Evolutionary conservation across 2,888 invertebrate genomes (phyloP).

Genomic region (Silvanus unidentatus): DNA sequence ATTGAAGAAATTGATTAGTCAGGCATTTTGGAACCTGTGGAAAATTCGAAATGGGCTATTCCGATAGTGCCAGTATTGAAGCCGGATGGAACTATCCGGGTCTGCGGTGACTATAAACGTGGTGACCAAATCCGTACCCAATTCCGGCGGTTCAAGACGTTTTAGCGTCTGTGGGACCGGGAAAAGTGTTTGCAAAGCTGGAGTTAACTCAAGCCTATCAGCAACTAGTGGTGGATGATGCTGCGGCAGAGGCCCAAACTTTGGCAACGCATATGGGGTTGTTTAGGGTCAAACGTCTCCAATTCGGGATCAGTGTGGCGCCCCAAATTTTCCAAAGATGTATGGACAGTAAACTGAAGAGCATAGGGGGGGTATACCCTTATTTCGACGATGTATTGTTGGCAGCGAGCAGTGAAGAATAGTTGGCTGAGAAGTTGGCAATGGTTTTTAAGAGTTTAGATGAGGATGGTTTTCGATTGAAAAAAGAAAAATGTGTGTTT

Average conservation of each 20-base stretch:
- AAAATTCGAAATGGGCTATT: slow-evolving; percentile 26
- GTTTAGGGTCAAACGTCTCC: slow-evolving; percentile 26
- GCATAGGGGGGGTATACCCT: slow-evolving; percentile 8
- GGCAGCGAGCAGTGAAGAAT: neutral
- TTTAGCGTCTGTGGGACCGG: slow-evolving; percentile 22
- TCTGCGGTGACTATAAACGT: slow-evolving; percentile 27
- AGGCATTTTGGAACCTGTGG: slow-evolving; percentile 20
- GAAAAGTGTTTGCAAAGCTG: slow-evolving; percentile 34
- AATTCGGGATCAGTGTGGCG: slow-evolving; percentile 18
- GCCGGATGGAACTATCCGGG: slow-evolving; percentile 22
- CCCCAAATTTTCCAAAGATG: slow-evolving; percentile 10
- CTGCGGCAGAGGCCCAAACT: slow-evolving; percentile 31
- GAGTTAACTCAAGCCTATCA: slow-evolving; percentile 38
- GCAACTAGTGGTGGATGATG: slow-evolving; percentile 32
- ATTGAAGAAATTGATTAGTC: slow-evolving; percentile 20
- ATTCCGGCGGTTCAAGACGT: neutral
- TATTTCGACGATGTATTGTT: slow-evolving; percentile 7
- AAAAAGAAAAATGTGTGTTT: slow-evolving; percentile 6
- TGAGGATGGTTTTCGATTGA: slow-evolving; percentile 2
- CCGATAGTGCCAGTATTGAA: slow-evolving; percentile 28
- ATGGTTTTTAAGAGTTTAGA: neutral
- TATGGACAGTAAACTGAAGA: slow-evolving; percentile 7
- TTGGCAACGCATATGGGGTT: slow-evolving; percentile 35
- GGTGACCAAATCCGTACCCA: slow-evolving; percentile 12
- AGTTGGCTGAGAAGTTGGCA: neutral